Base-by-base conservation (phyloP, 2,113 vertebrate species). In the Syngnathoides biaculeatus region DNA sequence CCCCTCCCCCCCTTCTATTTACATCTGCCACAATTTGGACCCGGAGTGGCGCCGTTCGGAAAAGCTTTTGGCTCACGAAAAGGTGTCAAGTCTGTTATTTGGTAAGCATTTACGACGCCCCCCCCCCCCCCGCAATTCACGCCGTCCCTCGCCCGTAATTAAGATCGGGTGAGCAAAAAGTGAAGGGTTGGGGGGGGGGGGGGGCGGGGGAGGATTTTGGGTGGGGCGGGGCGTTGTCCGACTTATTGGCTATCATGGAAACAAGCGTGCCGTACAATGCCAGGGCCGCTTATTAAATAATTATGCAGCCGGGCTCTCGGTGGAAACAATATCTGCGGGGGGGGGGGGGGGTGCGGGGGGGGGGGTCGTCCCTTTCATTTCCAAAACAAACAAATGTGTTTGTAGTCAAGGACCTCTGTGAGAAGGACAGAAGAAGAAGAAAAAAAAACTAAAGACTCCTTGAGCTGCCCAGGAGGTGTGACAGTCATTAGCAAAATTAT, bases 1-100 rank as follows among this genome's bases (percentile, higher is more conserved):
- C 30, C 30, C 30, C 2, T 5, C 19, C 47, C 48, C 64, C 50
- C n/a, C 82, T 71, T 65, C 58, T 61, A 67, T 79, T 71, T 79
- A 15, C 39, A 8, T n/a, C 59, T 8, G 39, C 39, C 39, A 43
- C 11, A 2, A 39, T 24, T 20, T 42, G 59, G 38, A 60, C 17
- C 20, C 20, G 10, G 9, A 52, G 20, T 52, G 45, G 8, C 42
- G 42, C 45, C 48, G 20, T 52, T 52, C 19, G 19, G 48, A 50
- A 50, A 20, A 20, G 19, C 50, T 8, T 53, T 53, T 4, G 50
- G 22, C 14, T 56, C 14, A 17, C 17, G 26, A 57, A 27, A 57
- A 27, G 26, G 15, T 57, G 55, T 14, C 55, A 30, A 15, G 14
- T 14, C 26, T 57, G 6, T 56, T 2, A 27, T 57, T 57, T 57